Conservation (phyloP, 2,888 invertebrate species). For the Therioaphis trifolii region DNA sequence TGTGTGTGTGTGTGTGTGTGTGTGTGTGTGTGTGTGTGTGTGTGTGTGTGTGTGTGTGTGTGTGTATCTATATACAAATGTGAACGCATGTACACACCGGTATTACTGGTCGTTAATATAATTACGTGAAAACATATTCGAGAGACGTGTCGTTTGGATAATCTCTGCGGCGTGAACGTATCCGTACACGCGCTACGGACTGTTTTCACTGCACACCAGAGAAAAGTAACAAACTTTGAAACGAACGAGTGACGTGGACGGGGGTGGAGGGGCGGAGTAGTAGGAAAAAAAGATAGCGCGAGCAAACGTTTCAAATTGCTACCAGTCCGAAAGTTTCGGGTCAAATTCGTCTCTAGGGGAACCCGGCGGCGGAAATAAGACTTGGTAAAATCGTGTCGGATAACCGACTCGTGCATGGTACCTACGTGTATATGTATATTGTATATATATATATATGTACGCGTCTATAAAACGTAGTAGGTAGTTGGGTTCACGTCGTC, state of each 20-base stretch:
- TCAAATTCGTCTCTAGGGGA: constrained; percentile 45
- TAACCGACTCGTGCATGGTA: background rate
- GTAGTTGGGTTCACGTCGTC: background rate
- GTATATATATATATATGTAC: constrained; percentile 5
- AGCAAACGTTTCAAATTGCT: constrained; percentile 45
- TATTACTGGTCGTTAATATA: background rate
- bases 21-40: no score
- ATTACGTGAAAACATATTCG: constrained; percentile 14
- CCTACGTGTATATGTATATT: background rate
- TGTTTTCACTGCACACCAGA: constrained; percentile 30
- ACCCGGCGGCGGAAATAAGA: background rate
- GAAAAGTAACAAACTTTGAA: constrained; percentile 32
- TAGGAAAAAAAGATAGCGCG: constrained; percentile 26
- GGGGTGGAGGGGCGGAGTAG: background rate
- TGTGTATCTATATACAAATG: no score
- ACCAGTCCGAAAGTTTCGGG: constrained; percentile 40
- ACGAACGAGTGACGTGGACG: no score
- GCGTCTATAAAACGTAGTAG: background rate
- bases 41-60: no score
- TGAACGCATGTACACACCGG: background rate
- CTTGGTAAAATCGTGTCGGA: constrained; percentile 10
- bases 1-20: no score
- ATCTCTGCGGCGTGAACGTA: background rate
- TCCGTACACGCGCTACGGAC: background rate
- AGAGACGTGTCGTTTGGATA: background rate